A percentile compares a stretch with the other conserved stretches of the same genome.
phyloP scores from a whole-genome alignment of 2,888 invertebrate genomes.

The Leucozona laternaria region DNA sequence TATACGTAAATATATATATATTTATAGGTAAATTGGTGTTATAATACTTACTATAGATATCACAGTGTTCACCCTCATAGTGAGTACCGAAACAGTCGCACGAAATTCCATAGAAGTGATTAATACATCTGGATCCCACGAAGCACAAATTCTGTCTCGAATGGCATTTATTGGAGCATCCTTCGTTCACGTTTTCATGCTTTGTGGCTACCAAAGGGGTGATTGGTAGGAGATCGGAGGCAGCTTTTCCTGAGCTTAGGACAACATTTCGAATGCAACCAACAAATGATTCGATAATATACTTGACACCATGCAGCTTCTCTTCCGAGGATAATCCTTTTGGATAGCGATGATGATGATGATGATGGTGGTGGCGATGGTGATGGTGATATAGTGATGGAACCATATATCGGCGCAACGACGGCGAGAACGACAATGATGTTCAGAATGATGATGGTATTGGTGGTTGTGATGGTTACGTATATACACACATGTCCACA shows the following conservation, averaged over 20 bases:
- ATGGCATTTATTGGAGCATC: constrained; percentile 93
- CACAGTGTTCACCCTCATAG: constrained; percentile 96
- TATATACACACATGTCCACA: not conserved
- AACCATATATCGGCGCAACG: not conserved
- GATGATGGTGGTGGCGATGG: constrained; percentile 34
- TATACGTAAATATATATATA: not conserved
- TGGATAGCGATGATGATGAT: constrained; percentile 39
- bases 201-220: constrained; percentile 93
- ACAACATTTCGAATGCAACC: constrained; percentile 95
- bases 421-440: constrained; percentile 14
- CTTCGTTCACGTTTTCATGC: constrained; percentile 95
- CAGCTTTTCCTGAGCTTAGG: constrained; percentile 93
- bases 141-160: constrained; percentile 94
- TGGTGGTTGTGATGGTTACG: constrained; percentile 29
- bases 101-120: constrained; percentile 94
- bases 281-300: constrained; percentile 96
- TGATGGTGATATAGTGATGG: constrained; percentile 17
- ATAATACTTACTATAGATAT: constrained; percentile 91
- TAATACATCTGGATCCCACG: constrained; percentile 94
- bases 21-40: not conserved
- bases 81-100: constrained; percentile 97
- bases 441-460: constrained; percentile 13
- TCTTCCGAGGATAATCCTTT: constrained; percentile 93
- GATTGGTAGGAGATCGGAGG: constrained; percentile 92
- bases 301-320: constrained; percentile 94